Base-by-base conservation (phyloP, 2,797 vertebrate species). In the Channa striata region DNA sequence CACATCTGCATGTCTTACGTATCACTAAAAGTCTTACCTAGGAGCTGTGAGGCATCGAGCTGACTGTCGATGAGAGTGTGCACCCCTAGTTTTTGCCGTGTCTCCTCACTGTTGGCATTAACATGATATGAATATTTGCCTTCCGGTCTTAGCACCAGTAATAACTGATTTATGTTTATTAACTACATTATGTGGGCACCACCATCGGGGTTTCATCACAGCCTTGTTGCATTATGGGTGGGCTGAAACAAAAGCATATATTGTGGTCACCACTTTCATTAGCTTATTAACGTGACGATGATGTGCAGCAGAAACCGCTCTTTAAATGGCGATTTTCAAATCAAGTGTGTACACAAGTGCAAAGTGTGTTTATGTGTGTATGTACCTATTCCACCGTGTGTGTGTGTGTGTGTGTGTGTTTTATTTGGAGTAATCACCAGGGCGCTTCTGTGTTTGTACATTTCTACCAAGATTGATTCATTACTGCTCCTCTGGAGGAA, bases 401-500 rank as follows among this genome's bases (percentile, higher is more conserved):
- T 64, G 39, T 42, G 68, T 74, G 70, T 70, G 71, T 78, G 64
- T 82, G 39, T 68, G 77, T 90, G 87, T 91, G n/a, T n/a, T n/a
- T 91, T 91, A 90, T 92, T 89, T 91, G 85, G 79, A 85, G 82
- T 91, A 89, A 91, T 89, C 86, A 91, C 68, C 48, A 62, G 70
- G 71, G 73, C 61, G 80, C 89, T 89, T 90, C 83, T 87, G 87
- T 92, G 87, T 92, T 88, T 90, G 89, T 89, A 89, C 83, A 81
- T 90, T 83, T 77, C 78, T 81, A 87, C 70, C 13, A 33, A 69
- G 86, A 73, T 71, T 92, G 88, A 91, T 92, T 92, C 85, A 91
- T 90, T 84, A 76, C 57, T 40, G 64, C 66, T 81, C 64, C 87
- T 87, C 68, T 67, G 76, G 71, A 85, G 87, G 88, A 89, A 91